phyloP scores from a whole-genome alignment of 1,140 invertebrate species.

The Pomacea maculata region DNA sequence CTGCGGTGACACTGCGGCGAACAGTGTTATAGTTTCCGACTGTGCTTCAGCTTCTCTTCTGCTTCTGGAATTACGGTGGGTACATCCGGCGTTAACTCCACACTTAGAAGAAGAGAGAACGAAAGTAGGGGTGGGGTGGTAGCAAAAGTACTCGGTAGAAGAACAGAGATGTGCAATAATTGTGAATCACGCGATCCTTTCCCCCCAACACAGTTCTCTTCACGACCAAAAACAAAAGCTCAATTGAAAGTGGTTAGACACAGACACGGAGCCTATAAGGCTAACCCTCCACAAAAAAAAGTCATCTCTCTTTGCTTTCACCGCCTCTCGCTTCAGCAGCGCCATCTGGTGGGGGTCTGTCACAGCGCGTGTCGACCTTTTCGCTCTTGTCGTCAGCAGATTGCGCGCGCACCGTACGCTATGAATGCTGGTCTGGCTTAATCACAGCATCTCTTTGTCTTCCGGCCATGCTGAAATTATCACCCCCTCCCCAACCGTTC shows the following conservation, averaged over 20 bases:
- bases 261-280: neutral
- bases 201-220: no score
- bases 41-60: no score
- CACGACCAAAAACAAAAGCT: no score
- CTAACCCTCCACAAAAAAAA: neutral
- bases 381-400: slow-evolving; percentile 4
- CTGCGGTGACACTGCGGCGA: no score
- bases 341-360: slow-evolving; percentile 1
- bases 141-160: neutral
- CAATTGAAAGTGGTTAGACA: neutral
- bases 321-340: neutral
- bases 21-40: no score
- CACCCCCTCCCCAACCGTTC: neutral
- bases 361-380: neutral
- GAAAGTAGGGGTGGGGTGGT: no score
- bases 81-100: no score
- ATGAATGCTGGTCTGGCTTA: slow-evolving; percentile 6
- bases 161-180: neutral
- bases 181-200: neutral
- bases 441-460: slow-evolving; percentile 4
- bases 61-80: no score
- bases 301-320: neutral
- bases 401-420: neutral
- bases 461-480: neutral
- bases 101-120: no score